Percentiles rank a stretch among this genome's conserved stretches.
phyloP scores from a whole-genome alignment of 2,888 invertebrate genomes.

The Orchesellides sinensis region DNA sequence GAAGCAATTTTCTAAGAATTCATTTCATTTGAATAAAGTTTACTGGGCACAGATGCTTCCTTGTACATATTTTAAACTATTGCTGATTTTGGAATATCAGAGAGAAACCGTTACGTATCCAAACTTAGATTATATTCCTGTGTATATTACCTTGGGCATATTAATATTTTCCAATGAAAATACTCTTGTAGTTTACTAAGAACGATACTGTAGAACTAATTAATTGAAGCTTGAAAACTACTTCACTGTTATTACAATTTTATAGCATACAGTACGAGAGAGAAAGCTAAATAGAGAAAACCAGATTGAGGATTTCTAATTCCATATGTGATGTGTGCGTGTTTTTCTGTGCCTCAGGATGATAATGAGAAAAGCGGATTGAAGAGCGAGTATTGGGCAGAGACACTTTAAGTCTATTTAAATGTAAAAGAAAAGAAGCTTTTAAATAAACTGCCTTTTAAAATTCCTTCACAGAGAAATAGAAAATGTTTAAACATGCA shows the following conservation, averaged over 20 bases:
- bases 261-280: background rate
- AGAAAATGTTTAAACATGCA: no score
- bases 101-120: no score
- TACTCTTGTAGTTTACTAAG: background rate
- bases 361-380: conserved; percentile 55
- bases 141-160: no score
- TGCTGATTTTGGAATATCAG: no score
- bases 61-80: no score
- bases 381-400: conserved; percentile 31
- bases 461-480: no score
- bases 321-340: conserved; percentile 40
- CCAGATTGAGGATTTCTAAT: conserved; percentile 47
- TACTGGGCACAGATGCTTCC: no score
- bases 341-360: no score
- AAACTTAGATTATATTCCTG: no score
- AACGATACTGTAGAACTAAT: conserved; percentile 27
- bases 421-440: background rate
- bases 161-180: background rate
- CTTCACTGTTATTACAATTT: background rate
- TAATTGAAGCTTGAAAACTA: no score
- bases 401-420: conserved; percentile 37
- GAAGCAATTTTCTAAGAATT: conserved; percentile 27
- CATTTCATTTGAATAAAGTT: conserved; percentile 27
- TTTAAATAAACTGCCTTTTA: no score
- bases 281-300: no score